These are phyloP conservation scores for Apis laboriosa DNA, from an alignment of 1,140 invertebrate species.

Conservation along the genomic window DNA sequence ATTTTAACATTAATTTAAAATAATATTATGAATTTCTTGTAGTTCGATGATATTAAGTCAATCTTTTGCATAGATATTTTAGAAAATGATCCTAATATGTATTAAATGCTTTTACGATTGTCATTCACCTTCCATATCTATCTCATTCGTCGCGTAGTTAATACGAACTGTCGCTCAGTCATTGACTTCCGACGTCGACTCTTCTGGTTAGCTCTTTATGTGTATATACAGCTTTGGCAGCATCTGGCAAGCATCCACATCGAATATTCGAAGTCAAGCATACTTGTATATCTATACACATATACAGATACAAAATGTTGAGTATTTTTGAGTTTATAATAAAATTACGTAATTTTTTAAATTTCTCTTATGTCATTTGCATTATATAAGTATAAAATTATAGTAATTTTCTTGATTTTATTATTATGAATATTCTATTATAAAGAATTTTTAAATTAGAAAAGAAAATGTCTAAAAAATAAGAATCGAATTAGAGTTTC, in stretches of 20 bases:
- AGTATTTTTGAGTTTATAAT: conserved; percentile 54
- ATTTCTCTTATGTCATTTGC: conserved; percentile 19
- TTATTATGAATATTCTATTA: too few relatives aligned
- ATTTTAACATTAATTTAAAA: neutral
- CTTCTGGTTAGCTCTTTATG: conserved; percentile 39
- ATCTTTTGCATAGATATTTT: neutral
- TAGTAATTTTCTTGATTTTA: too few relatives aligned
- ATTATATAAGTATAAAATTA: too few relatives aligned
- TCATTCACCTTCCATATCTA: conserved; percentile 17
- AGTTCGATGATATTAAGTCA: too few relatives aligned
- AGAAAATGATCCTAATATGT: neutral
- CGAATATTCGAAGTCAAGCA: conserved; percentile 61
- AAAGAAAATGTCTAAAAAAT: too few relatives aligned
- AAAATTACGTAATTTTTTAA: conserved; percentile 46
- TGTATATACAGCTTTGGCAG: conserved; percentile 59
- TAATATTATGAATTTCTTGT: neutral
- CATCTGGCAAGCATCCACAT: conserved; percentile 67
- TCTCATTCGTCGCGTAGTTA: conserved; percentile 44
- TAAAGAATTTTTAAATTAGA: too few relatives aligned
- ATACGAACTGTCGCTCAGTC: conserved; percentile 64
- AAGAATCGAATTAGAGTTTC: too few relatives aligned
- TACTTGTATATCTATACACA: conserved; percentile 45
- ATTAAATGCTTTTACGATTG: neutral
- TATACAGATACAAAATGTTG: conserved; percentile 21
- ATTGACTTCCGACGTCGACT: conserved; percentile 54